Evolutionary conservation across 2,797 vertebrate species (phyloP), one percentile per base, ranked within the genome.

Genomic region (Benthosema pterotum): DNA sequence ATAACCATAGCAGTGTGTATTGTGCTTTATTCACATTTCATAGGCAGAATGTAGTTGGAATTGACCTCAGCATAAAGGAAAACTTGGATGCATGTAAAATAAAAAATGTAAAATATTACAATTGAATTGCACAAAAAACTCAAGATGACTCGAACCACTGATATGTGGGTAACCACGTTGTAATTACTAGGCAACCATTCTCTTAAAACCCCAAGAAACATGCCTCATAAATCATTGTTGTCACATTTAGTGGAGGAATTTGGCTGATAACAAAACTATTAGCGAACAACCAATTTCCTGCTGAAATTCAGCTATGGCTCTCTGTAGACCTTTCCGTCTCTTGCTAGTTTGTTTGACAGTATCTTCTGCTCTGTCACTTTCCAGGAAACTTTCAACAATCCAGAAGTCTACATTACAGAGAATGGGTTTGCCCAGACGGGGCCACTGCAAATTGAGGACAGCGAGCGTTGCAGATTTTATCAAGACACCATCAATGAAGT

Each of bases 401-500:
- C 94, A 5, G 59, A 82, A 57, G 92, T 98, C 92, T 96, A 96
- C 89, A 94, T 97, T 72, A 95, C 94, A 0, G 94, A 95, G 91
- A 97, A 94, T 32, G 93, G 95, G 55, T 95, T 97, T 90, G 91
- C 93, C 69, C 94, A 94, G 87, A 80, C 75, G 72, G 94, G 94
- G 60, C 88, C 83, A 3, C 68, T 89, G 79, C 65, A 90, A 57
- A 83, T 94, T 42, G 92, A 96, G 75, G 94, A 95, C 74, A 68
- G 71, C 68, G 90, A 91, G 49, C 49, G 75, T 52, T 88, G 88
- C 60, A 69, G 84, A 52, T 92, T 92, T 90, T 96, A 95, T 88
- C 90, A 82, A 74, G 89, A 93, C 79, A 93, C 93, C 63, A 88
- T 96, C 82, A 73, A 82, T 72, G 91, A 96, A 88, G 88, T 96